Base-by-base conservation (phyloP, 2,797 vertebrate genomes). In the Clamator glandarius region DNA sequence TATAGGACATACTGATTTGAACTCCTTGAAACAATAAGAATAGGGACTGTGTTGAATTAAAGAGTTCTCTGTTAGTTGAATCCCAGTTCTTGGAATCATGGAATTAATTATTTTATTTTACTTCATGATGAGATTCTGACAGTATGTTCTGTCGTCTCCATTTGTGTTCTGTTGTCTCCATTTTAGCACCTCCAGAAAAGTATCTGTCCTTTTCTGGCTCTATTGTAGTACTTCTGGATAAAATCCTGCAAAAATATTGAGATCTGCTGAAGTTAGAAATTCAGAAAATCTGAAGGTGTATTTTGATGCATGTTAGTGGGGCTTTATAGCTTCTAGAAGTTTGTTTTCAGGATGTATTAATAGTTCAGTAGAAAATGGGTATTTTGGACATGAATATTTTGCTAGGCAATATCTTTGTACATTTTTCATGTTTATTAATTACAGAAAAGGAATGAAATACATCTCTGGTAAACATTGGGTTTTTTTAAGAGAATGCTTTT, bases 401-500 rank as follows among this genome's bases (percentile, higher is more conserved):
- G 31, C 46, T 61, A 58, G 39, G 28, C n/a, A 46, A 11, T 83
- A 58, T 18, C 31, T 93, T 84, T 92, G 28, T 91, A 78, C 39
- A 28, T 78, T 3, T 21, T 90, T 90, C 17, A 15, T 54, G 10
- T 80, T 83, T 73, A 54, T 75, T 81, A 85, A 55, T 52, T 25
- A 72, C 76, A 91, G 62, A 85, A 72, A n/a, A 80, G 7, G 51
- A 93, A 83, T 51, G 31, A 84, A 89, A 83, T 57, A 7, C 12
- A 50, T 79, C 41, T 87, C 57, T 8, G 3, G 82, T 61, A 31
- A 10, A 18, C 16, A 52, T 63, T 26, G 75, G 2, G 3, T 16
- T 78, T 88, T 88, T 70, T 72, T 52, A 77, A 89, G 57, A 77
- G 72, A 92, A 89, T 72, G 42, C 36, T 72, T 83, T 83, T 51